Evolutionary conservation across 2,797 vertebrate species (phyloP).

Genomic region (Gouania willdenowi): DNA sequence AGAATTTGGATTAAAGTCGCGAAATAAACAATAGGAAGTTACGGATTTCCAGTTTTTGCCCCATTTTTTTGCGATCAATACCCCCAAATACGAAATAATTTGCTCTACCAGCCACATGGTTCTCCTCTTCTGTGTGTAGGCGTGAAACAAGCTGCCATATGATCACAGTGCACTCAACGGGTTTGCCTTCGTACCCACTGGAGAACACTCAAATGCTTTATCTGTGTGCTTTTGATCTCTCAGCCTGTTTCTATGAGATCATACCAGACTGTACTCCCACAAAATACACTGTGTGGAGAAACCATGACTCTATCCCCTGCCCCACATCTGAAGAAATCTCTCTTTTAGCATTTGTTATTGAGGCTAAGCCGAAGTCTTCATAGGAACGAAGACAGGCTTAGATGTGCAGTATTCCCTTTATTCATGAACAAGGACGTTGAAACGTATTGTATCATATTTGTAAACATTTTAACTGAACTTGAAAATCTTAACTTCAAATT

Average conservation of each 20-base stretch:
- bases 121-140: too few species aligned
- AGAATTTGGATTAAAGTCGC: constrained; percentile 1
- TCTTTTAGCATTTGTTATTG: constrained; percentile 8
- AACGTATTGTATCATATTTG: too few species aligned
- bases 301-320: constrained; percentile 15
- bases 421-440: too few species aligned
- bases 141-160: constrained; percentile 34
- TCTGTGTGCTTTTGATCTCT: constrained; percentile 56
- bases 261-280: constrained; percentile 23
- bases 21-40: constrained; percentile 9
- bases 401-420: neutral
- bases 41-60: constrained; percentile 6
- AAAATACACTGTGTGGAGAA: constrained; percentile 28
- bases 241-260: constrained; percentile 46
- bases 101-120: too few species aligned
- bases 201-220: constrained; percentile 41
- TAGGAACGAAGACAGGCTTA: constrained; percentile 2
- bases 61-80: neutral
- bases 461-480: too few species aligned
- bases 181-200: constrained; percentile 13
- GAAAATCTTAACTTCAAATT: too few species aligned
- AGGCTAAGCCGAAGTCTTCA: constrained; percentile 13
- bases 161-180: constrained; percentile 38
- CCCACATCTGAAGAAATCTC: constrained; percentile 15
- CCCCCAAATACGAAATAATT: too few species aligned